These are phyloP conservation scores for Tinea semifulvella DNA, from an alignment of 2,888 invertebrate genomes.

Conservation along the genomic window DNA sequence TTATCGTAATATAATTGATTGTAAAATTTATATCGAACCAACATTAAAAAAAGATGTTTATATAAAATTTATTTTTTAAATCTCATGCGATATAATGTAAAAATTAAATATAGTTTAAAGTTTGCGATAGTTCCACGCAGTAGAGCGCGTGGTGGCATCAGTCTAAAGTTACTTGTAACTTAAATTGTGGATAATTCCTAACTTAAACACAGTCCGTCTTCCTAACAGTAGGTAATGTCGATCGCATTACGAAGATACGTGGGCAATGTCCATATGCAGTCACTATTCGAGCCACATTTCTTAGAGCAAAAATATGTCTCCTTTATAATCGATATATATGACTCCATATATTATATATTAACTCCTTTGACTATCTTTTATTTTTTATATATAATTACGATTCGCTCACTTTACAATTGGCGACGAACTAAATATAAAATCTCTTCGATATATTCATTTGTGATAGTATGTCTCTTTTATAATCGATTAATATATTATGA, in stretches of 20 bases:
- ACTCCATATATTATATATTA: no score
- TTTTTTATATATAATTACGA: no score
- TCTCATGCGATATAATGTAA: no score
- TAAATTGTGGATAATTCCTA: constrained; percentile 33
- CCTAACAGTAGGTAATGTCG: constrained; percentile 36
- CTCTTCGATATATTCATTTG: no score
- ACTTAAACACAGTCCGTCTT: constrained; percentile 42
- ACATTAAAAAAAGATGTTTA: no score
- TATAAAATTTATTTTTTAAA: no score
- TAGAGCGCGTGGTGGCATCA: constrained; percentile 29
- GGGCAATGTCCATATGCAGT: constrained; percentile 63
- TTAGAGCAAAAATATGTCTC: constrained; percentile 65
- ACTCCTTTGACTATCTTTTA: no score
- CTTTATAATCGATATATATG: constrained; percentile 39
- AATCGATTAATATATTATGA: constrained; percentile 34
- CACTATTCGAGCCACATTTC: constrained; percentile 55
- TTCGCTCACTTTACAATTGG: no score
- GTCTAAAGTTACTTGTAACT: constrained; percentile 37
- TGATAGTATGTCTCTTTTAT: constrained; percentile 65
- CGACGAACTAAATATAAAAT: no score
- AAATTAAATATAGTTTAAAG: not conserved
- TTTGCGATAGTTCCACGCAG: constrained; percentile 7
- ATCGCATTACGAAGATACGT: constrained; percentile 64
- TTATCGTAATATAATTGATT: no score
- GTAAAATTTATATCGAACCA: no score